These are phyloP conservation scores for Aulostomus chinensis DNA, from an alignment of 2,797 vertebrate genomes.

Conservation along the genomic window DNA sequence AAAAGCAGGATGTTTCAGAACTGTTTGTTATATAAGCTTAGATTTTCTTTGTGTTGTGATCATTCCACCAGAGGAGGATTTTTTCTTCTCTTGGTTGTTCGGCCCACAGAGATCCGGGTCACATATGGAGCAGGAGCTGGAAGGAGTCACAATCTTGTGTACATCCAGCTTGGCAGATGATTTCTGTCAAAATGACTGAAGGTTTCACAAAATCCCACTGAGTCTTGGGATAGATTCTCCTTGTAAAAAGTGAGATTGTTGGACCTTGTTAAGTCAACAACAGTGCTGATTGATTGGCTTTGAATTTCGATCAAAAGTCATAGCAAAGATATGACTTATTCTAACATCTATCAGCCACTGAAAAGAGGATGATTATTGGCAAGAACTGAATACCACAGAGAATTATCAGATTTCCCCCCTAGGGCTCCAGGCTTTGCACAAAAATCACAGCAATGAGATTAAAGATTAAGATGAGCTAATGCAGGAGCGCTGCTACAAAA, in stretches of 20 bases:
- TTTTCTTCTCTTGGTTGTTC: neutral
- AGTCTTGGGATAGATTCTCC: neutral
- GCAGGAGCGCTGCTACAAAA: neutral
- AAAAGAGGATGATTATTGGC: conserved; percentile 6
- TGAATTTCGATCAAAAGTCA: conserved; percentile 11
- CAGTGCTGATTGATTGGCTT: neutral
- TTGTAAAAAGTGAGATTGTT: neutral
- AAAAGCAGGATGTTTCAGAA: conserved; percentile 1
- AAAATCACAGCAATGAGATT: too few species aligned
- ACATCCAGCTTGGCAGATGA: conserved; percentile 1
- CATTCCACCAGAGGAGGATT: conserved; percentile 13
- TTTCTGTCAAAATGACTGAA: neutral
- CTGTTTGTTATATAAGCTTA: neutral
- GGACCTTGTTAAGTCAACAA: neutral
- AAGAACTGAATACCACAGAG: too few species aligned
- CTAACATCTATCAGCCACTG: neutral
- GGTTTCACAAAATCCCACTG: neutral
- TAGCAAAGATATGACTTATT: conserved; percentile 6
- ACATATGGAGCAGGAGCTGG: conserved; percentile 2
- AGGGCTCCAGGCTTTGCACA: too few species aligned
- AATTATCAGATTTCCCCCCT: too few species aligned
- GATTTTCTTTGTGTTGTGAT: conserved; percentile 6
- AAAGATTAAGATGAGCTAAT: conserved; percentile 16
- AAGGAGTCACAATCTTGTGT: neutral
- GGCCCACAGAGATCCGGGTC: neutral